Base-by-base conservation (phyloP, 2,888 invertebrate species). In the Lithosia quadra region DNA sequence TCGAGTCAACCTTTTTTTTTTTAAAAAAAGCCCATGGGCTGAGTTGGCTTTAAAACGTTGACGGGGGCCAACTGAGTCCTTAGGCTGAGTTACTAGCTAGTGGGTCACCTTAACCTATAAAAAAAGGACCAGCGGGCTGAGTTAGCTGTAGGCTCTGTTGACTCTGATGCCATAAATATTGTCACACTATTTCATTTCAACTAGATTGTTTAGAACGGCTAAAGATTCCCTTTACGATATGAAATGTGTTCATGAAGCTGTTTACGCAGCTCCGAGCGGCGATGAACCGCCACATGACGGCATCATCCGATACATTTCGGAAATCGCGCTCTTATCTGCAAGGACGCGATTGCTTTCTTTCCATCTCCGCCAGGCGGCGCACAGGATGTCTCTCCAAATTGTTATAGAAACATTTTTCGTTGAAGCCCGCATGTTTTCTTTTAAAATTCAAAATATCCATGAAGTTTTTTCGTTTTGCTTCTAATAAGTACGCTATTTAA, bases 311-410 rank as follows among this genome's bases (percentile, higher is more conserved):
- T 75, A 75, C 70, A 70, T 72, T 78, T 79, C 75, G 83, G 82
- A 81, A 82, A 78, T 78, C 63, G 69, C 62, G 70, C 62, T 64
- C 65, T 74, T 80, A 83, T 82, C 81, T 74, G 73, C 75, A 74
- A 72, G 74, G 74, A 72, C 75, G 73, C 71, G 63, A 63, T 57
- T 57, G 67, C 65, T 66, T 34, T 49, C 63, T 77, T 65, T 73
- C 69, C 79, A 75, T 80, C 75, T 81, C 77, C 77, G 83, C 65
- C 71, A 77, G 68, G 68, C 81, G 67, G 69, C 63, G 62, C 53
- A 34, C 61, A 36, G n/a, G 22, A 18, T 18, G 53, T 53, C 53
- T 58, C 53, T 64, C 13, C 18, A 56, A 22, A 33, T 33, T 24
- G 56, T 58, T 58, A 56, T n/a, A 34, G 3, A 58, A 15, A 56